Evolutionary conservation across 2,888 invertebrate genomes (phyloP).

Genomic region (Drosophila cyrtoloma): DNA sequence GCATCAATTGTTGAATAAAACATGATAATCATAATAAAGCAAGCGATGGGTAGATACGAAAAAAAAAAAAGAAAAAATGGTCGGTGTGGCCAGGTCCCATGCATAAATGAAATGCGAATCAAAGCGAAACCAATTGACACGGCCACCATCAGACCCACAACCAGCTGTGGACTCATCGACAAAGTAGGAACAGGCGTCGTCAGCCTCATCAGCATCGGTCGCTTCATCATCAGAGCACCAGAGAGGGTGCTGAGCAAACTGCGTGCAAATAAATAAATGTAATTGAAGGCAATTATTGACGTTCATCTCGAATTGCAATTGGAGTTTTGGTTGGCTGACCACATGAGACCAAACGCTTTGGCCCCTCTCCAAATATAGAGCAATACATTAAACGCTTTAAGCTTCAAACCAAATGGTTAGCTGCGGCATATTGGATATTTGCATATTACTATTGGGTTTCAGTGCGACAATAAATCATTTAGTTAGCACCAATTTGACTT

Average conservation of each 20-base stretch:
- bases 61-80: slow-evolving; percentile 69
- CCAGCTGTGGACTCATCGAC: slow-evolving; percentile 35
- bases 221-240: slow-evolving; percentile 17
- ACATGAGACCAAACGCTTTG: slow-evolving; percentile 11
- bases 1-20: slow-evolving; percentile 82
- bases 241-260: slow-evolving; percentile 32
- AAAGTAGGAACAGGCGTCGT: slow-evolving; percentile 25
- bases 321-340: slow-evolving; percentile 49
- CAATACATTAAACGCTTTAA: slow-evolving; percentile 51
- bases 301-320: slow-evolving; percentile 70
- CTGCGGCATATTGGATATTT: slow-evolving; percentile 54
- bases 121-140: slow-evolving; percentile 78
- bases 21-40: slow-evolving; percentile 81
- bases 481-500: slow-evolving; percentile 27
- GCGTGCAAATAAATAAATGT: slow-evolving; percentile 79
- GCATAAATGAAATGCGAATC: slow-evolving; percentile 79
- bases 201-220: slow-evolving; percentile 23
- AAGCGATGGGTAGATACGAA: slow-evolving; percentile 2
- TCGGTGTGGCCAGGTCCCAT: slow-evolving; percentile 56
- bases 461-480: slow-evolving; percentile 37
- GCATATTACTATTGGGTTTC: slow-evolving; percentile 44
- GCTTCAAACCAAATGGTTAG: slow-evolving; percentile 41
- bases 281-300: slow-evolving; percentile 80
- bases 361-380: slow-evolving; percentile 26
- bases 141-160: slow-evolving; percentile 53